A percentile compares a stretch with the other conserved stretches of the same genome.
These are phyloP conservation scores for Cercopithecus neglectus DNA, from an alignment of 2,797 vertebrate genomes.

Conservation along the genomic window DNA sequence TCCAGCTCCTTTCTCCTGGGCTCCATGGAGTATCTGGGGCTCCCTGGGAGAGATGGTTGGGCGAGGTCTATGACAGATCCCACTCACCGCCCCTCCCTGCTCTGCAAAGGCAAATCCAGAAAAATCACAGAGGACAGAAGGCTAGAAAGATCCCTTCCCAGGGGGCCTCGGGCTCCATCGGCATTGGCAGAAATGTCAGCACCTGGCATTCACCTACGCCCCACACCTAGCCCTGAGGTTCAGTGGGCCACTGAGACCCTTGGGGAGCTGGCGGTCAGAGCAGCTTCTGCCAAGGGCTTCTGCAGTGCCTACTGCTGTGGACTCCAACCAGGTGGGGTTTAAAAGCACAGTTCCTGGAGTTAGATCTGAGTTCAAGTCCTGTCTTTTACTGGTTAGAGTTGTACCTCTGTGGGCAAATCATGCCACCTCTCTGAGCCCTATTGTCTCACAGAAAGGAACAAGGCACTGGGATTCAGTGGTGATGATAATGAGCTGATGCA, in stretches of 20 bases:
- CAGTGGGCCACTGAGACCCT: neutral
- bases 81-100: neutral
- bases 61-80: neutral
- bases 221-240: neutral
- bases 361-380: neutral
- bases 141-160: neutral
- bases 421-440: neutral
- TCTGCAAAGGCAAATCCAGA: neutral
- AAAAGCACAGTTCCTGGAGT: neutral
- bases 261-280: neutral
- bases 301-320: neutral
- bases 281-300: neutral
- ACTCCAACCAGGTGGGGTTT: neutral
- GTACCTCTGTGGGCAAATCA: neutral
- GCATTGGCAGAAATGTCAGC: neutral
- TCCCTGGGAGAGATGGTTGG: neutral
- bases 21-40: neutral
- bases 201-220: neutral
- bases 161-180: neutral
- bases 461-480: neutral
- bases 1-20: neutral
- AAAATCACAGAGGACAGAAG: neutral
- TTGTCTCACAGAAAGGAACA: neutral
- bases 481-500: neutral
- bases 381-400: neutral